Conservation (phyloP, 1,140 invertebrate genomes). For the Trachymyrmex septentrionalis region DNA sequence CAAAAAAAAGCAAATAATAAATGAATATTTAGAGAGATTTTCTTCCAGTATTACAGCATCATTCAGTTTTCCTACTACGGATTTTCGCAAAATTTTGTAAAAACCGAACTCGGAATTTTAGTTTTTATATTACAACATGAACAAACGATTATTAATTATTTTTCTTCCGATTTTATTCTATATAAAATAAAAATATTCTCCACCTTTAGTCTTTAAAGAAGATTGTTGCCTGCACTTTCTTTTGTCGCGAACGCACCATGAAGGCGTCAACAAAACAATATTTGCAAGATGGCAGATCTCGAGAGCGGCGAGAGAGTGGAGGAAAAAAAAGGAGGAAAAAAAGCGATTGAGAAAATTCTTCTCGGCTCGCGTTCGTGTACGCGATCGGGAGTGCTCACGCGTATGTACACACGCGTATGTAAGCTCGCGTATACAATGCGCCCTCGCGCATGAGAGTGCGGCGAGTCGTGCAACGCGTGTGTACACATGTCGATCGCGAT, state of each 20-base stretch:
- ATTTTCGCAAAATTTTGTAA: not conserved
- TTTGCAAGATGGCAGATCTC: conserved; percentile 11
- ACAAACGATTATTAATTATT: not conserved
- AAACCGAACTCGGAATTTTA: not conserved
- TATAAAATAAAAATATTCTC: not conserved
- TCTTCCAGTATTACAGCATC: not conserved
- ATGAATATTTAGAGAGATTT: not conserved
- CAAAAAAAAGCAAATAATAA: not conserved
- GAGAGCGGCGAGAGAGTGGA: conserved; percentile 25
- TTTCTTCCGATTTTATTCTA: not conserved
- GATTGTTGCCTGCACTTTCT: not conserved
- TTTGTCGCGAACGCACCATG: not conserved
- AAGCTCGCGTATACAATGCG: conserved; percentile 30
- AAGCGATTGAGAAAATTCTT: conserved; percentile 25
- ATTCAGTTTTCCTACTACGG: not conserved
- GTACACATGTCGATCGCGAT: conserved; percentile 24
- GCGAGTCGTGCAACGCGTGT: conserved; percentile 34
- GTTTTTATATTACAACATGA: not conserved
- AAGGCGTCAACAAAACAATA: conserved; percentile 22
- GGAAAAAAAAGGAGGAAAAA: conserved; percentile 2
- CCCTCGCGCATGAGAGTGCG: conserved; percentile 61
- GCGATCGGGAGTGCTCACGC: conserved; percentile 13
- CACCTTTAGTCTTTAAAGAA: not conserved
- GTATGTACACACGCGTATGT: not conserved
- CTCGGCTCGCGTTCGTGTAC: conserved; percentile 31